Evolutionary conservation across 1,140 invertebrate genomes (phyloP).

Genomic region (Calliphora vicina): DNA sequence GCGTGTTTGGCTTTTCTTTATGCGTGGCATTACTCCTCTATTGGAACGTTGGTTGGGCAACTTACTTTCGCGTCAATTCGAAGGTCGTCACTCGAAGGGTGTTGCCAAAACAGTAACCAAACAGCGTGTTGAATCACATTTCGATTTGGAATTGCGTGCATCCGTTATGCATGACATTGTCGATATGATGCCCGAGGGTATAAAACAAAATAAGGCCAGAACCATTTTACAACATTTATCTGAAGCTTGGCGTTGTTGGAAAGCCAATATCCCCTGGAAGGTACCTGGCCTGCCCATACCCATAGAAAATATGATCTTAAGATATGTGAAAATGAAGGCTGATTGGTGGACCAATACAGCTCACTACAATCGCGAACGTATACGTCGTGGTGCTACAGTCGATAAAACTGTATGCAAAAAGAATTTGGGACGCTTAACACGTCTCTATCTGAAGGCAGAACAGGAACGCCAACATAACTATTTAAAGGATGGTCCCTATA

Average conservation of each 20-base stretch:
- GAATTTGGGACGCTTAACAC: conserved; percentile 95
- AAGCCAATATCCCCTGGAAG: conserved; percentile 99
- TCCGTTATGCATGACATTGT: conserved; percentile 99
- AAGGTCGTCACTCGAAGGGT: conserved; percentile 97
- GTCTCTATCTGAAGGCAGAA: conserved; percentile 97
- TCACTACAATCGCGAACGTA: conserved; percentile 98
- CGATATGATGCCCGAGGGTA: conserved; percentile 99
- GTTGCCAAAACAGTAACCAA: conserved; percentile 99
- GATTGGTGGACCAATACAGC: conserved; percentile 99
- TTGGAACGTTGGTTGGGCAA: conserved; percentile 95
- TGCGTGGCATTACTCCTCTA: conserved; percentile 97
- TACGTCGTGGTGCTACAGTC: conserved; percentile 91
- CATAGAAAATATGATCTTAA: conserved; percentile 99
- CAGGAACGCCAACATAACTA: conserved; percentile 99
- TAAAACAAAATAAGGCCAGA: conserved; percentile 99
- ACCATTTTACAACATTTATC: conserved; percentile 99
- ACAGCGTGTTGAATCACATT: conserved; percentile 98
- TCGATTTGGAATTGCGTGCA: conserved; percentile 96
- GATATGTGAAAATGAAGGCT: conserved; percentile 99
- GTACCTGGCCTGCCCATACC: conserved; percentile 98
- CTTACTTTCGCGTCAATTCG: conserved; percentile 96
- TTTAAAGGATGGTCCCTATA: conserved; percentile 98
- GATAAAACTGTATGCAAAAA: conserved; percentile 99
- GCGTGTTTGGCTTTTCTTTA: conserved; percentile 99
- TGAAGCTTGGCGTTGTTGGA: conserved; percentile 99